A percentile compares a stretch with the other conserved stretches of the same genome.
phyloP scores from a whole-genome alignment of 2,888 invertebrate species.

The Byasa hedistus region DNA sequence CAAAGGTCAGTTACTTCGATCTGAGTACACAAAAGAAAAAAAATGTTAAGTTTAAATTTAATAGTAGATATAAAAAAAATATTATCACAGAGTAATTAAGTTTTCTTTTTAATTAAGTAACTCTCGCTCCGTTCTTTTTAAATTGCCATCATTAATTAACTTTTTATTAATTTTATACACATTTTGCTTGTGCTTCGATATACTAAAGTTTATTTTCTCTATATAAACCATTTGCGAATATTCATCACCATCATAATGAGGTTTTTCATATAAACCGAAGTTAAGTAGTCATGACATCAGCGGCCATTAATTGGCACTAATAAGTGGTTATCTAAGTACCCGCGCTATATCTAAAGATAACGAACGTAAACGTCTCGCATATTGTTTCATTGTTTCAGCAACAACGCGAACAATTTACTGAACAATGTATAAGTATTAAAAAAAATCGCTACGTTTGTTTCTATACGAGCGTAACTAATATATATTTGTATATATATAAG shows the following conservation, averaged over 20 bases:
- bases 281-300: constrained; percentile 3
- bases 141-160: not conserved
- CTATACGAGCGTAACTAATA: constrained; percentile 21
- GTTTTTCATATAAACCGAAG: constrained; percentile 38
- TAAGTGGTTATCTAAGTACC: constrained; percentile 32
- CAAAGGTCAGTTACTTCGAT: no score
- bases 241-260: no score
- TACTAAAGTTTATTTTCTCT: no score
- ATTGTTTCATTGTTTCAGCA: constrained; percentile 21
- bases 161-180: not conserved
- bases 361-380: constrained; percentile 11
- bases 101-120: constrained; percentile 28
- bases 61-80: constrained; percentile 12
- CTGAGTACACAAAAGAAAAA: no score
- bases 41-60: no score
- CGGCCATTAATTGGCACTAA: constrained; percentile 30
- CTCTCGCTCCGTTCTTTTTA: constrained; percentile 8
- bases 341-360: constrained; percentile 27
- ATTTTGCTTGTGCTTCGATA: no score
- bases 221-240: no score
- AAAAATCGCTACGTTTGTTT: constrained; percentile 8
- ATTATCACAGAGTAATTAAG: constrained; percentile 47
- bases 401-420: constrained; percentile 9
- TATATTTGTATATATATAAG: constrained; percentile 21
- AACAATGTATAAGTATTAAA: constrained; percentile 22